Conservation (phyloP, 1,140 invertebrate genomes). For the Campoletis sonorensis region DNA sequence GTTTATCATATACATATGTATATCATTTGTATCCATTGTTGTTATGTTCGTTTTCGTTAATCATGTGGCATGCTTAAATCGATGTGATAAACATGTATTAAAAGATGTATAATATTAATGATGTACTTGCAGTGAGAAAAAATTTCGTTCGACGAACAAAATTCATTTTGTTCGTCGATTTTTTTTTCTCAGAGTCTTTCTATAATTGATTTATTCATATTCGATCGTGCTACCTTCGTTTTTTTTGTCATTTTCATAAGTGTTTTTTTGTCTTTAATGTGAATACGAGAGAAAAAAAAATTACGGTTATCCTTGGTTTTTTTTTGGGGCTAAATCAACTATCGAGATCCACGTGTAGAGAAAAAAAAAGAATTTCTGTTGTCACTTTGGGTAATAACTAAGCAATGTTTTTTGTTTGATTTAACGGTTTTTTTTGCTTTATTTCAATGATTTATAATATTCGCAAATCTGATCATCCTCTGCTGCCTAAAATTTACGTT, state of each 20-base stretch:
- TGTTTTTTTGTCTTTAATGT: slow-evolving; percentile 48
- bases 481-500: background rate
- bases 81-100: slow-evolving; percentile 54
- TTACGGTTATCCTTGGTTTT: slow-evolving; percentile 38
- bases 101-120: slow-evolving; percentile 53
- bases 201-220: slow-evolving; percentile 52
- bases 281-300: slow-evolving; percentile 45
- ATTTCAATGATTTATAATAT: background rate
- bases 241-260: slow-evolving; percentile 35
- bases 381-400: background rate
- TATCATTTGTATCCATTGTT: slow-evolving; percentile 34
- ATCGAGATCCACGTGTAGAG: background rate
- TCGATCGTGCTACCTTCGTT: slow-evolving; percentile 47
- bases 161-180: too few relatives aligned
- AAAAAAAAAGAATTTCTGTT: too few relatives aligned
- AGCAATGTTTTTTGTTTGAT: slow-evolving; percentile 2
- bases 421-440: background rate
- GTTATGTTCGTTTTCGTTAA: slow-evolving; percentile 42
- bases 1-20: slow-evolving; percentile 30
- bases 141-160: too few relatives aligned
- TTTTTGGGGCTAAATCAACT: background rate
- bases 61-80: slow-evolving; percentile 50
- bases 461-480: background rate
- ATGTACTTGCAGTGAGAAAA: slow-evolving; percentile 2
- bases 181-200: slow-evolving; percentile 5